Conservation (phyloP, 2,113 vertebrate genomes). For the Centrocercus urophasianus region DNA sequence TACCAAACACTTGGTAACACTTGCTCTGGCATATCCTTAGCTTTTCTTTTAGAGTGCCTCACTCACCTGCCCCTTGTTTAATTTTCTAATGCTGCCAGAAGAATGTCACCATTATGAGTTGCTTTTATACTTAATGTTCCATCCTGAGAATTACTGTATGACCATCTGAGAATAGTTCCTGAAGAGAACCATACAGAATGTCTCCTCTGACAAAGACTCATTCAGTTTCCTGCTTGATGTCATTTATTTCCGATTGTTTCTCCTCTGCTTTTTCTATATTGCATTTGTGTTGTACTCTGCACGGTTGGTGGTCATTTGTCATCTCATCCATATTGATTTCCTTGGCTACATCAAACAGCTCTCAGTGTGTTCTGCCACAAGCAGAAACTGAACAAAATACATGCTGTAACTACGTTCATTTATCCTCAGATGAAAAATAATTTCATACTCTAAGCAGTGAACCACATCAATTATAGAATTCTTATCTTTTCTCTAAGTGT, state of each 20-base stretch:
- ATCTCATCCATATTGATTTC: slow-evolving; percentile 31
- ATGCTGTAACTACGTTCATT: neutral
- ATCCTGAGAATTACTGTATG: neutral
- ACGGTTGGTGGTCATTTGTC: slow-evolving; percentile 46
- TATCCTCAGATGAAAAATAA: slow-evolving; percentile 1
- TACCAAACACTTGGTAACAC: neutral
- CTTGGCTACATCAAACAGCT: neutral
- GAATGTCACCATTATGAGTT: neutral
- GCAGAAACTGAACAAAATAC: neutral
- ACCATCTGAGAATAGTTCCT: neutral
- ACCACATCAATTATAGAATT: neutral
- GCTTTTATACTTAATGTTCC: neutral
- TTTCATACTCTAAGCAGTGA: neutral
- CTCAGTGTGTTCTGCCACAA: neutral
- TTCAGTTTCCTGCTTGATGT: neutral
- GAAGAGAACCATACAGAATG: neutral
- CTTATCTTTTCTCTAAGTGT: slow-evolving; percentile 14
- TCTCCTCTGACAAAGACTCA: neutral
- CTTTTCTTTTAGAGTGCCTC: neutral
- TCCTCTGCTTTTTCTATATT: neutral
- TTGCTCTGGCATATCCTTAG: neutral
- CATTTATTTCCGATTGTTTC: slow-evolving; percentile 21
- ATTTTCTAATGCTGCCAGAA: neutral
- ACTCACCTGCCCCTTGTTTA: neutral
- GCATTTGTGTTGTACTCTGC: neutral